Evolutionary conservation across 2,113 vertebrate species (phyloP), one percentile per base, ranked within the genome.

Genomic region (Perca schrenkii): DNA sequence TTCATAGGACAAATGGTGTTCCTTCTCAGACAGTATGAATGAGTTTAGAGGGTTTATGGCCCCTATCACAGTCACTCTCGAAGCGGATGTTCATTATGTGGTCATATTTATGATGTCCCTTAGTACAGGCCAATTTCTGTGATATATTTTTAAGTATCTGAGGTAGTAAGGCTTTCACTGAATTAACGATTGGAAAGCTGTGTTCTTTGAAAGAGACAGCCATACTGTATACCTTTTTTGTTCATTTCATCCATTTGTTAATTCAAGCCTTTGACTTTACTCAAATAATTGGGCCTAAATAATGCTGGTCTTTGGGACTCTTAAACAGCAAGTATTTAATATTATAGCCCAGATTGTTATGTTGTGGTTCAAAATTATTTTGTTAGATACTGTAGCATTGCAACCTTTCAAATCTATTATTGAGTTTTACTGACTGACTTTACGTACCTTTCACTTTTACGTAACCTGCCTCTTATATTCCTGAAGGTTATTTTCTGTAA

Each of bases 21-120:
- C 88, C 89, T 84, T 82, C 40, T 11, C 80, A 78, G 72, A 86
- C 74, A 46, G 74, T 71, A 63, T 54, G 85, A 84, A 90, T 84
- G 88, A 87, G 79, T 89, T 88, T 78, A 81, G 80, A 84, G 75
- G 83, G 85, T 92, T 91, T 93, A 88, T 92, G 88, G 76, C 68
- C 87, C 89, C 77, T 83, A 90, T 90, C 87, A 84, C 76, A 88
- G 89, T 88, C 86, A 77, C 88, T 81, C 83, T 90, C 83, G 3
- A 64, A 90, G 90, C 79, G 81, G 88, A 92, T 93, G 85, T 92
- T 91, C 88, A 90, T 91, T 91, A 90, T 86, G 78, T 88, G 86
- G 67, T 87, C 86, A 80, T 85, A 91, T 94, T 92, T 92, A 89
- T 88, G 86, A 85, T 72, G 87, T 87, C 82, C 79, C 64, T 80